phyloP scores from a whole-genome alignment of 1,140 invertebrate genomes.

The Delia radicum region DNA sequence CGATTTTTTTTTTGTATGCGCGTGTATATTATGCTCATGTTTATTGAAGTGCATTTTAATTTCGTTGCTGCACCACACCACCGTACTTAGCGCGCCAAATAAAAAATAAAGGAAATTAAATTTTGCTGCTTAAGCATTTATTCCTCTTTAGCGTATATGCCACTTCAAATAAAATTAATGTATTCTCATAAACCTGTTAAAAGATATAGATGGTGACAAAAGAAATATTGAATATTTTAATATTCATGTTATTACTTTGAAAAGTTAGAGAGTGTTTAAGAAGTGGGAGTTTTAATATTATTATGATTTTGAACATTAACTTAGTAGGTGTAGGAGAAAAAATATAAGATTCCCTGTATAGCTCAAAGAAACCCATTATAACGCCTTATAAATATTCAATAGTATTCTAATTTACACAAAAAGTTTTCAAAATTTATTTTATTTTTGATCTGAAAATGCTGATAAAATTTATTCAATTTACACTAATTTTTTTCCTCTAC shows the following conservation, averaged over 20 bases:
- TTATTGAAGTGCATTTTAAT: neutral
- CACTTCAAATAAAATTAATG: conserved; percentile 17
- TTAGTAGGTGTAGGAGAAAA: no score
- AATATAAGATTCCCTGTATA: no score
- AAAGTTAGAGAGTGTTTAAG: no score
- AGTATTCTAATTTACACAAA: no score
- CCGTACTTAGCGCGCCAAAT: neutral
- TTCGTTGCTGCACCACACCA: neutral
- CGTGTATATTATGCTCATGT: neutral
- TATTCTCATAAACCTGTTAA: neutral
- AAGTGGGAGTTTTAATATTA: no score
- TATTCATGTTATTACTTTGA: neutral
- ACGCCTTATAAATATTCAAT: no score
- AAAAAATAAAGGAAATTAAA: conserved; percentile 10
- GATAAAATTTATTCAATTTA: no score
- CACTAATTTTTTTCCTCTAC: no score
- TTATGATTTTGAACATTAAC: no score
- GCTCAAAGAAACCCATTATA: no score
- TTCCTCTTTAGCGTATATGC: neutral
- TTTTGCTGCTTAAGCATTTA: conserved; percentile 13
- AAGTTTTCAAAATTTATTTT: no score
- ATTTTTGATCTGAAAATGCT: no score
- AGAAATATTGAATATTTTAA: neutral
- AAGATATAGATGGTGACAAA: neutral
- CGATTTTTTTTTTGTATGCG: neutral